Percentiles rank a stretch among this genome's conserved stretches.
Conservation (phyloP, 1,140 invertebrate species). For the Polyergus mexicanus region DNA sequence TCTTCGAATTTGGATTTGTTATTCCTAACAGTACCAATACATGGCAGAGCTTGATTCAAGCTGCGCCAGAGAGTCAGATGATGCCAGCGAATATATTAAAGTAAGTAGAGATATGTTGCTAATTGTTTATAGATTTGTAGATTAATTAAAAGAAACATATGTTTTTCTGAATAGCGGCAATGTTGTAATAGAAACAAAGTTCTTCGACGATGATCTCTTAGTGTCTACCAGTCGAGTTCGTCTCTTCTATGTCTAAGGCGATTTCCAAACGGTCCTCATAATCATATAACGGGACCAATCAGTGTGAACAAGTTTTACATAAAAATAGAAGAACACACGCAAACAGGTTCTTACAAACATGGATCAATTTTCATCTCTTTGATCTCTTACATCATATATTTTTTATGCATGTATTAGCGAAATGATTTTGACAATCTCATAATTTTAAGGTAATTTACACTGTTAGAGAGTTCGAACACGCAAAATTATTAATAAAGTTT, state of each 20-base stretch:
- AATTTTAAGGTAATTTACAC: slow-evolving; percentile 23
- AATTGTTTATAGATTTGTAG: background rate
- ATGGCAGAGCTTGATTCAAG: slow-evolving; percentile 99
- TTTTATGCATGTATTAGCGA: slow-evolving; percentile 51
- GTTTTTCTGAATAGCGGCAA: slow-evolving; percentile 94
- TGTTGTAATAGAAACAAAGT: slow-evolving; percentile 99
- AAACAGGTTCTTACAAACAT: background rate
- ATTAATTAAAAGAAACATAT: slow-evolving; percentile 6
- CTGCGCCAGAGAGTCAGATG: slow-evolving; percentile 99
- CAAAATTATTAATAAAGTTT: slow-evolving; percentile 1
- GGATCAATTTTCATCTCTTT: background rate
- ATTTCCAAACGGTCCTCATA: slow-evolving; percentile 25
- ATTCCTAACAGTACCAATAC: slow-evolving; percentile 99
- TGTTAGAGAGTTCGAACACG: background rate
- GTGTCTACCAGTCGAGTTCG: slow-evolving; percentile 98
- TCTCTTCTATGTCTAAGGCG: slow-evolving; percentile 97
- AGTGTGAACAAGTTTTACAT: background rate
- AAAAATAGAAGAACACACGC: background rate
- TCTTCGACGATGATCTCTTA: slow-evolving; percentile 98
- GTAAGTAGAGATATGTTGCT: slow-evolving; percentile 86
- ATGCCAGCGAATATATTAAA: slow-evolving; percentile 99
- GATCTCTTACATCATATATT: slow-evolving; percentile 35
- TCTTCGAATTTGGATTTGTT: slow-evolving; percentile 99
- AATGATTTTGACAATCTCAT: slow-evolving; percentile 22
- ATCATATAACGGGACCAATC: slow-evolving; percentile 64